Conservation (phyloP, 2,888 invertebrate species). For the Biston betularia region DNA sequence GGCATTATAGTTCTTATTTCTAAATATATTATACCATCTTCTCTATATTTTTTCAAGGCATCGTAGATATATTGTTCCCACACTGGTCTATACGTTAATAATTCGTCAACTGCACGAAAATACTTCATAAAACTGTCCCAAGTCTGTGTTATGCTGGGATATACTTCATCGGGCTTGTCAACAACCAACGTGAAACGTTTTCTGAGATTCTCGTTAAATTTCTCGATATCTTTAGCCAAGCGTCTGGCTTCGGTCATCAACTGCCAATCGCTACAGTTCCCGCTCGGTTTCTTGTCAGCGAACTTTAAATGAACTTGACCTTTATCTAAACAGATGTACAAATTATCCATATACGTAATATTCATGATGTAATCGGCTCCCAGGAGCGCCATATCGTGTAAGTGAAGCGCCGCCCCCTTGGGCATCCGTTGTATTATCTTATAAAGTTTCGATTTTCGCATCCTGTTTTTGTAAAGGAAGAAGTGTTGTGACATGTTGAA, state of each 20-base stretch:
- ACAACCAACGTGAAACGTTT: slow-evolving; percentile 85
- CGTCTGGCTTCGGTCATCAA: slow-evolving; percentile 76
- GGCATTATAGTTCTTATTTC: slow-evolving; percentile 89
- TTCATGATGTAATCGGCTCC: slow-evolving; percentile 88
- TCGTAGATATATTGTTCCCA: slow-evolving; percentile 89
- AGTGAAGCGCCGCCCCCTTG: slow-evolving; percentile 91
- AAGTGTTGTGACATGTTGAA: slow-evolving; percentile 89
- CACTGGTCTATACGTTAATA: slow-evolving; percentile 87
- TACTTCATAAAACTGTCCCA: slow-evolving; percentile 87
- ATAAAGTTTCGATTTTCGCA: slow-evolving; percentile 88
- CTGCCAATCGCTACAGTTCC: slow-evolving; percentile 71
- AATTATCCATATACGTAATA: slow-evolving; percentile 87
- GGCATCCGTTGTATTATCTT: slow-evolving; percentile 89
- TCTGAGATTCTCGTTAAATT: slow-evolving; percentile 83
- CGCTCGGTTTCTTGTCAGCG: slow-evolving; percentile 47
- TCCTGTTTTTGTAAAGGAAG: slow-evolving; percentile 85
- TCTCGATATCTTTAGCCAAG: slow-evolving; percentile 64
- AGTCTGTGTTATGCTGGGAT: slow-evolving; percentile 83
- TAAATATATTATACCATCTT: slow-evolving; percentile 90
- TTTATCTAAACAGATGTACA: slow-evolving; percentile 82
- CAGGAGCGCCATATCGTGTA: slow-evolving; percentile 88
- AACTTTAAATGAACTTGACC: slow-evolving; percentile 59
- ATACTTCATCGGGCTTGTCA: slow-evolving; percentile 73
- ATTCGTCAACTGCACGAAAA: slow-evolving; percentile 81
- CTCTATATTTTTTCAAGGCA: slow-evolving; percentile 86